Base-by-base conservation (phyloP, 1,140 invertebrate species). In the Semibalanus balanoides region DNA sequence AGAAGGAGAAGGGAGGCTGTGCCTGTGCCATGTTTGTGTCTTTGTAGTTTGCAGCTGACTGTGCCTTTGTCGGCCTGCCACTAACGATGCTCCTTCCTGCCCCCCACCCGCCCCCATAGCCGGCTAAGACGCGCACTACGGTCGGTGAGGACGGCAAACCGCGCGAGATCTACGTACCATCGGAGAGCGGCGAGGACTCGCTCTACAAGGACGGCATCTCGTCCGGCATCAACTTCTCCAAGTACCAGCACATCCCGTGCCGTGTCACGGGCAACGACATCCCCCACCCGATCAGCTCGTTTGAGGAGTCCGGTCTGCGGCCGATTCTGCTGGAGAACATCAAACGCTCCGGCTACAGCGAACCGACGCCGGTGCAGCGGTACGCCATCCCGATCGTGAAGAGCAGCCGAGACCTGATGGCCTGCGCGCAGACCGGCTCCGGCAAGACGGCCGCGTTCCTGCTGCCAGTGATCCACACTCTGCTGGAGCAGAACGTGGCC, bases 401-500 rank as follows among this genome's bases (percentile, higher is more conserved):
- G 81, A 84, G 77, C 0, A 89, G 90, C 9, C 83, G 93, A 73
- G 96, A 99, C 86, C 80, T 99, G 17, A 98, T 99, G 95, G 96
- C 90, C 0, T 98, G 96, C 83, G 96, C 97, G 0, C 96, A 99
- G 84, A 99, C 97, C 69, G 97, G 97, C 0, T 97, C 95, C 0
- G 97, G 97, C 51, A 99, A 99, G 88, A 97, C 95, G 25, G 95
- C 94, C 5, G 96, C 95, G 0, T 99, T 96, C 81, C 82, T 98
- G 9, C 81, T 99, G 29, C 96, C 96, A 0, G 95, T 97, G n/a
- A 87, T 96, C 19, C 87, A 93, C 78, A 85, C 83, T 0, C 82
- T 95, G 0, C 80, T 95, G 25, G 84, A 87, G 30, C 74, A 84
- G 78, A 74, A 80, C 78, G 73, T 88, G 88, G 35, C 76, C 75